Evolutionary conservation across 2,113 vertebrate species (phyloP).

Genomic region (Lanius collurio): DNA sequence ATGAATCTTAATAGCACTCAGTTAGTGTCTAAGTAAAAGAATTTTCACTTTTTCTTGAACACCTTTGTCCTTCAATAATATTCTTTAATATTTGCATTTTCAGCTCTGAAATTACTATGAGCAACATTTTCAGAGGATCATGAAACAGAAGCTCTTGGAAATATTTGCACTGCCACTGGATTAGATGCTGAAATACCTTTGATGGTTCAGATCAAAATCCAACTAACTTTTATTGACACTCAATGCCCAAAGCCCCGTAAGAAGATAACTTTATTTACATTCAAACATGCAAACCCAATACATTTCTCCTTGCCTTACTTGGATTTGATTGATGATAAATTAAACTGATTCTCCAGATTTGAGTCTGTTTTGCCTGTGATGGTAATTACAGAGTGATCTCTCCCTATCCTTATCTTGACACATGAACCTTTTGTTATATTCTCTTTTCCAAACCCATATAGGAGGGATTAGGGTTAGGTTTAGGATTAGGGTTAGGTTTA

Average conservation of each 20-base stretch:
- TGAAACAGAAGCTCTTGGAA: neutral
- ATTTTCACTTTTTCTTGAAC: neutral
- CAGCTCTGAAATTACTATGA: neutral
- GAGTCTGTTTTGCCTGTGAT: neutral
- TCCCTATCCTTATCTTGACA: neutral
- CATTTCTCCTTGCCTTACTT: neutral
- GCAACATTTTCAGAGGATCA: neutral
- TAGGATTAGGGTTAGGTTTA: neutral
- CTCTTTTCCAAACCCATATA: neutral
- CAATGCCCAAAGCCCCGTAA: neutral
- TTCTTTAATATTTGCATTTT: neutral
- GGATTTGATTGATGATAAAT: neutral
- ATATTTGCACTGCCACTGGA: neutral
- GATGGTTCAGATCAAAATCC: neutral
- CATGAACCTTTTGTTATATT: neutral
- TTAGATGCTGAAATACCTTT: neutral
- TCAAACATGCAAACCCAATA: neutral
- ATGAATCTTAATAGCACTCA: slow-evolving; percentile 16
- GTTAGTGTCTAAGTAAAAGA: neutral
- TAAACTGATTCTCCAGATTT: neutral
- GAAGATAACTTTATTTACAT: neutral
- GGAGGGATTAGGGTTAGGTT: neutral
- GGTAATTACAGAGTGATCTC: neutral
- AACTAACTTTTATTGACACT: neutral
- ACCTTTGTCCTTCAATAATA: neutral